Percentiles rank a stretch among this genome's conserved stretches.
phyloP scores from a whole-genome alignment of 2,888 invertebrate genomes.

The Tryphoninae sp. region DNA sequence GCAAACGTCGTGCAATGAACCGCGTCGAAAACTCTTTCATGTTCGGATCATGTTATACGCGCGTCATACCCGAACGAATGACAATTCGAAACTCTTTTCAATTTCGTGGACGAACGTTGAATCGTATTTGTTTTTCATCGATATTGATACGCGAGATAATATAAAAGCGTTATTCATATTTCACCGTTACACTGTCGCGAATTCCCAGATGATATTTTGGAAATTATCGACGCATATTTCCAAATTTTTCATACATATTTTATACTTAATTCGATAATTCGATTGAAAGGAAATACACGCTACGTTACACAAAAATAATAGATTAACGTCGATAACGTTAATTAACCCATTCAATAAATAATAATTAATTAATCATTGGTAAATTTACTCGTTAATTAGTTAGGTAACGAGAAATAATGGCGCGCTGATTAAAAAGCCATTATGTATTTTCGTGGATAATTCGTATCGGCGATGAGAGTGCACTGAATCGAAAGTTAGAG shows the following conservation, averaged over 20 bases:
- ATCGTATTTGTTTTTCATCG: too few relatives aligned
- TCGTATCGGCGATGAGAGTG: neutral
- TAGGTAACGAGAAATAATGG: neutral
- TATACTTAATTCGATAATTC: too few relatives aligned
- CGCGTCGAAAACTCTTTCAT: conserved; percentile 1
- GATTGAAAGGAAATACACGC: too few relatives aligned
- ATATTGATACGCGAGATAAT: too few relatives aligned
- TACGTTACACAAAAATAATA: too few relatives aligned
- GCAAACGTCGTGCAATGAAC: conserved; percentile 16
- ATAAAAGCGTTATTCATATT: too few relatives aligned
- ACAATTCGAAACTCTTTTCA: neutral
- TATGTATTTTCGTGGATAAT: neutral
- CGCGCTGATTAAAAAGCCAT: neutral
- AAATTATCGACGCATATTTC: too few relatives aligned
- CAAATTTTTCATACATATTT: too few relatives aligned
- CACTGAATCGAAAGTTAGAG: conserved; percentile 22
- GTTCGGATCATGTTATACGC: neutral
- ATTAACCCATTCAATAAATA: neutral
- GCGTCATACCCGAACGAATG: conserved; percentile 7
- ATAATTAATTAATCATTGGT: neutral
- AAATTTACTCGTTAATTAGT: neutral
- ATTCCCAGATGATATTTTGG: too few relatives aligned
- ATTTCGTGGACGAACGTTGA: neutral
- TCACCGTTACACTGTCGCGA: too few relatives aligned
- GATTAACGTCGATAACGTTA: neutral